Percentiles rank a stretch among this genome's conserved stretches.
Evolutionary conservation across 2,797 vertebrate species (phyloP).

Genomic region (Muscicapa striata): DNA sequence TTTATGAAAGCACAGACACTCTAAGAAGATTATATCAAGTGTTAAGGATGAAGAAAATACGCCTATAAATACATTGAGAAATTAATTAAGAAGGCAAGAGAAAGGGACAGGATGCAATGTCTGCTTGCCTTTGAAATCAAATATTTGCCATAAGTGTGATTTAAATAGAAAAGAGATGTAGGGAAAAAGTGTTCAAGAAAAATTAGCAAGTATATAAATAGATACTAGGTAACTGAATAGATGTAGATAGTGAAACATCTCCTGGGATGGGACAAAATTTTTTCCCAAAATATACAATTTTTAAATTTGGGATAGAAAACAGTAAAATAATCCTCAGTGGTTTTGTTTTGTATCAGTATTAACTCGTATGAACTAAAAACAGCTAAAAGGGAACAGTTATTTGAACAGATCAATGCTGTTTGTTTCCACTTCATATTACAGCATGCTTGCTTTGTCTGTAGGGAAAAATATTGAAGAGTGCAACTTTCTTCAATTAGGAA

Average conservation of each 20-base stretch:
- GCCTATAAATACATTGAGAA: not conserved
- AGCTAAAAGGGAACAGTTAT: not conserved
- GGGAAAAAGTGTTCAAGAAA: not conserved
- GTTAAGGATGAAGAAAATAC: not conserved
- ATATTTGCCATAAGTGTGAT: not conserved
- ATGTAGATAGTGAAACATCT: not conserved
- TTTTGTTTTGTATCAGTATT: not conserved
- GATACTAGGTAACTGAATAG: not conserved
- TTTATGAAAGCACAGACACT: conserved; percentile 1
- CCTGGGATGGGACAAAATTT: not conserved
- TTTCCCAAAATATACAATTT: not conserved
- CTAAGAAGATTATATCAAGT: not conserved
- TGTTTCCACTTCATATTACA: not conserved
- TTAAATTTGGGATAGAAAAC: not conserved
- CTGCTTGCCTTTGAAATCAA: not conserved
- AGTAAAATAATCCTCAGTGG: not conserved
- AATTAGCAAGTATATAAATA: not conserved
- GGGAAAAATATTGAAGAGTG: not conserved
- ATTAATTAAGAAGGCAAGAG: not conserved
- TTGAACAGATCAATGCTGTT: not conserved
- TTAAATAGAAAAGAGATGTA: not conserved
- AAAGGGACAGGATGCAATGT: not conserved
- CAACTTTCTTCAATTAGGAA: not conserved
- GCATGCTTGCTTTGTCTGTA: not conserved
- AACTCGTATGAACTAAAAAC: not conserved